Evolutionary conservation across 2,797 vertebrate species (phyloP), one percentile per base, ranked within the genome.

Genomic region (Nothura maculosa): DNA sequence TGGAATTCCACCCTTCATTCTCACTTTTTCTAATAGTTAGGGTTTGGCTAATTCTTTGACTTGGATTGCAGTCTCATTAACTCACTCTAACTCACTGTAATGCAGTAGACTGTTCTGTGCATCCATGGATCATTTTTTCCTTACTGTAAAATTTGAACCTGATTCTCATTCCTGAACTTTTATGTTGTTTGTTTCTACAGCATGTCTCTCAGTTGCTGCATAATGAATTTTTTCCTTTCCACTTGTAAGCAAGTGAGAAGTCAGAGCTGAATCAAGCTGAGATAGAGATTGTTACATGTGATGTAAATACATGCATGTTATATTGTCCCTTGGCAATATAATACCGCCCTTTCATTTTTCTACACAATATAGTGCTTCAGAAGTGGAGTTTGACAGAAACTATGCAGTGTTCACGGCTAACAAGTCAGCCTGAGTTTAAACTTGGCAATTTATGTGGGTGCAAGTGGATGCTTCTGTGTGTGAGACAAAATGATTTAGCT

Each of bases 311-410:
- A 75, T 15, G n/a, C n/a, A n/a, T n/a, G n/a, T n/a, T n/a, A n/a
- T n/a, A n/a, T n/a, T n/a, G 21, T 57, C 28, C 89, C 66, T 58
- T 75, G 79, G 70, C 40, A 91, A 90, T 93, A 94, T 85, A 83
- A 81, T 72, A 64, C 40, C 74, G 22, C 13, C 16, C 10, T 81
- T 80, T 91, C 36, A 50, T 90, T 92, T 93, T 94, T 83, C 52
- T 68, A 45, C 81, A 22, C 30, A 66, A 6, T 58, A 68, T 47
- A 64, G 38, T 18, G 64, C 45, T 85, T 22, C n/a, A 54, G 82
- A 96, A 90, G 9, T 43, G 13, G 30, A 66, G 75, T 82, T 73
- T 77, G 42, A 12, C 32, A 92, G 66, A 67, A 87, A 48, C 34
- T 60, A 32, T 55, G 24, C 15, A 81, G 27, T 55, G 20, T 47